Evolutionary conservation across 2,888 invertebrate genomes (phyloP), one percentile per base, ranked within the genome.

Genomic region (Athetis lepigone): DNA sequence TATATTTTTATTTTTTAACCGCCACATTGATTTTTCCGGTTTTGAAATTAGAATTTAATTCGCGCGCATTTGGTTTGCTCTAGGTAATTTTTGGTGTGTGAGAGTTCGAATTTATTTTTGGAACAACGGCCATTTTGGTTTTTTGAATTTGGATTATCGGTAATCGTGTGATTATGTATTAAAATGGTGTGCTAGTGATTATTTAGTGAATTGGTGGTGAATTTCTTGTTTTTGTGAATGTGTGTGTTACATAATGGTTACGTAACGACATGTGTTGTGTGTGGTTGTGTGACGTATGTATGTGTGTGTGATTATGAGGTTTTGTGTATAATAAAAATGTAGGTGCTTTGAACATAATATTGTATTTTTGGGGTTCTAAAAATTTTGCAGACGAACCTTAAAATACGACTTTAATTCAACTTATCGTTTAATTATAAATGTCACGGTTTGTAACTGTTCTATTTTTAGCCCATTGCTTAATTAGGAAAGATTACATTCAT

Each of bases 11-110:
- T 52, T 52, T 58, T 66, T 62, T 69, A 70, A 36, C 83, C 77
- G 82, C 85, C 85, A 88, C 88, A 75, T 85, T 86, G 77, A 51
- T 79, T 82, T 81, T 81, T 59, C 52, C 46, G 55, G 60, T 43
- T 59, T 21, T 13, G 8, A 64, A 65, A 56, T 46, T 25, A 1
- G 1, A 6, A 18, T 78, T 75, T 70, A 67, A 68, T 57, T 75
- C 72, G 68, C 61, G 75, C 68, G 64, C 46, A 55, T 68, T 69
- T 63, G 52, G 23, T 50, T 70, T 65, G 40, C 59, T 47, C 33
- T 57, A 39, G 33, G 23, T 60, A 61, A 13, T 73, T 77, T 70
- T 57, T 52, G 62, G 74, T 55, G 71, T 80, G 66, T 59, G 72
- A 72, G 64, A 51, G 56, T 56, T 65, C 13, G 16, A 21, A 29